phyloP scores from a whole-genome alignment of 2,113 vertebrate species.

The Gymnobelideus leadbeateri region DNA sequence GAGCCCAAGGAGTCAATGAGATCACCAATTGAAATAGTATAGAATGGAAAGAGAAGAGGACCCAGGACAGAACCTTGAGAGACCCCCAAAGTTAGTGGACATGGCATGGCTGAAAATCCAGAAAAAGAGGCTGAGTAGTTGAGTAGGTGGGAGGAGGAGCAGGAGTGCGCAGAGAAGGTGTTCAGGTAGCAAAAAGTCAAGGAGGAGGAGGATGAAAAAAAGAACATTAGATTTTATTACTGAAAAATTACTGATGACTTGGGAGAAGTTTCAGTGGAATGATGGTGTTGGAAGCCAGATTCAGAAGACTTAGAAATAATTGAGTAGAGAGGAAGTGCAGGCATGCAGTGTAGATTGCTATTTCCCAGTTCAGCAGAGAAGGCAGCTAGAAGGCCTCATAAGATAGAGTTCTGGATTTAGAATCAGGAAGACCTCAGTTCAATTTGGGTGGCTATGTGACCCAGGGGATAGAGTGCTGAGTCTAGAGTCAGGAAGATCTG shows the following conservation, averaged over 20 bases:
- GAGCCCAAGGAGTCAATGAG: background rate
- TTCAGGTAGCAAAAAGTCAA: background rate
- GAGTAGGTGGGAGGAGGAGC: too few species aligned
- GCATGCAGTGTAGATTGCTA: background rate
- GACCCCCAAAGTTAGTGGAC: background rate
- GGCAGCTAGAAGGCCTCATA: background rate
- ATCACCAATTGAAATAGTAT: background rate
- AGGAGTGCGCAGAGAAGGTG: background rate
- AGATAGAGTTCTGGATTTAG: background rate
- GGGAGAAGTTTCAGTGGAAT: background rate
- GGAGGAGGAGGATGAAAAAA: background rate
- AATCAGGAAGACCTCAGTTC: too few species aligned
- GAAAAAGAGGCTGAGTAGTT: background rate
- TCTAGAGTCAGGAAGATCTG: too few species aligned
- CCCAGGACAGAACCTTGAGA: background rate
- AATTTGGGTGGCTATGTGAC: too few species aligned
- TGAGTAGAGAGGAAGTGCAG: background rate
- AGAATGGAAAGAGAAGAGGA: background rate
- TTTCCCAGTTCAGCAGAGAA: too few species aligned
- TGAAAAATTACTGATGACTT: background rate
- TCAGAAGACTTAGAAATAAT: background rate
- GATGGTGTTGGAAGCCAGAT: background rate
- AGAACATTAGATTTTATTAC: too few species aligned
- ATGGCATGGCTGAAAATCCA: background rate
- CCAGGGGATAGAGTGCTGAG: background rate